Conservation (phyloP, 2,888 invertebrate species). For the Peribatodes rhomboidaria region DNA sequence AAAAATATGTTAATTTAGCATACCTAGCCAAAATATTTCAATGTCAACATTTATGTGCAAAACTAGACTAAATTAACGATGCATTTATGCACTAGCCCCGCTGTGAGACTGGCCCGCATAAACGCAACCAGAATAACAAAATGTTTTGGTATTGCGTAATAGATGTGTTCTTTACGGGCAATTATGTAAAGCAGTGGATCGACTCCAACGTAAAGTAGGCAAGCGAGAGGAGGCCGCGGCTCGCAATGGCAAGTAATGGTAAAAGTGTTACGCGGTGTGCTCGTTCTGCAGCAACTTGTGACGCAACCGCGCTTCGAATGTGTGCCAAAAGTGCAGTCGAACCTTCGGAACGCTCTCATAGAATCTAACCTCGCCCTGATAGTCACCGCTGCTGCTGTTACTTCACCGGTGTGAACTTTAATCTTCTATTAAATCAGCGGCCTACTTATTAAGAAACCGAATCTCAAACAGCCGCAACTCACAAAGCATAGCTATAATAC, state of each 20-base stretch:
- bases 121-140: slow-evolving; percentile 71
- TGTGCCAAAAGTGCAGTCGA: slow-evolving; percentile 84
- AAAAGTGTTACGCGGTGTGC: slow-evolving; percentile 84
- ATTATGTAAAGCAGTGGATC: slow-evolving; percentile 82
- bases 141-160: slow-evolving; percentile 78
- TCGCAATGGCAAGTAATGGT: slow-evolving; percentile 68
- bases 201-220: slow-evolving; percentile 71
- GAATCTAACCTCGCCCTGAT: slow-evolving; percentile 36
- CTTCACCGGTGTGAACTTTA: slow-evolving; percentile 39
- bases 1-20: no score
- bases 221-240: slow-evolving; percentile 66
- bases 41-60: slow-evolving; percentile 37
- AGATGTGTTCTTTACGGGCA: slow-evolving; percentile 77
- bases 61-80: slow-evolving; percentile 34
- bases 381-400: slow-evolving; percentile 21
- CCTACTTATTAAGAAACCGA: slow-evolving; percentile 30
- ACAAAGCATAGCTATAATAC: background rate
- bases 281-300: slow-evolving; percentile 63
- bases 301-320: slow-evolving; percentile 77
- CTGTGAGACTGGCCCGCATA: slow-evolving; percentile 65
- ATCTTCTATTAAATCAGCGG: slow-evolving; percentile 32
- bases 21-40: slow-evolving; percentile 37
- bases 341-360: slow-evolving; percentile 58
- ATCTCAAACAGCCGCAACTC: slow-evolving; percentile 7
- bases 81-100: slow-evolving; percentile 43